Conservation (phyloP, 2,113 vertebrate genomes). For the Pionites leucogaster region DNA sequence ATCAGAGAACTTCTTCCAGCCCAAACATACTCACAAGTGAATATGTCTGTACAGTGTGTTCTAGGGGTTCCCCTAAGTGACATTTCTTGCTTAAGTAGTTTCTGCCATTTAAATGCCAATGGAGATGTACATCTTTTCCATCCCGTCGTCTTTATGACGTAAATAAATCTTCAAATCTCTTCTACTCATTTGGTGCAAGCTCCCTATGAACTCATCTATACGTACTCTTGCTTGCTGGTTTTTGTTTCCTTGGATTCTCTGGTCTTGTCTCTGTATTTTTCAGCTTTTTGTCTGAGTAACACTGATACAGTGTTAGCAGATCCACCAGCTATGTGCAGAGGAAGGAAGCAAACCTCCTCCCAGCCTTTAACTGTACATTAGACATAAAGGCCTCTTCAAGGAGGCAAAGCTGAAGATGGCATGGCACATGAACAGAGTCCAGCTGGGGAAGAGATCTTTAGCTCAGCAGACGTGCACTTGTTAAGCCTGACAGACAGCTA, state of each 20-base stretch:
- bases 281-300: background rate
- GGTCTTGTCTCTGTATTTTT: background rate
- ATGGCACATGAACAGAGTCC: background rate
- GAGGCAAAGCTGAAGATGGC: background rate
- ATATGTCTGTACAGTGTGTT: background rate
- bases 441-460: background rate
- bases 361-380: fast-evolving
- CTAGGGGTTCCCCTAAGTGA: background rate
- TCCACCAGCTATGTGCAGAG: background rate
- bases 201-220: background rate
- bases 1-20: background rate
- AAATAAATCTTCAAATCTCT: background rate
- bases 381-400: background rate
- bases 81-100: background rate
- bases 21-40: background rate
- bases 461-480: background rate
- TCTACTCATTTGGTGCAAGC: background rate
- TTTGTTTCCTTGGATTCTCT: background rate
- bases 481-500: background rate
- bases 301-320: background rate
- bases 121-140: background rate
- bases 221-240: background rate
- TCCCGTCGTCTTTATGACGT: background rate
- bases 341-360: background rate
- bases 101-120: background rate